phyloP scores from a whole-genome alignment of 2,888 invertebrate genomes.

The Sialis fuliginosa region DNA sequence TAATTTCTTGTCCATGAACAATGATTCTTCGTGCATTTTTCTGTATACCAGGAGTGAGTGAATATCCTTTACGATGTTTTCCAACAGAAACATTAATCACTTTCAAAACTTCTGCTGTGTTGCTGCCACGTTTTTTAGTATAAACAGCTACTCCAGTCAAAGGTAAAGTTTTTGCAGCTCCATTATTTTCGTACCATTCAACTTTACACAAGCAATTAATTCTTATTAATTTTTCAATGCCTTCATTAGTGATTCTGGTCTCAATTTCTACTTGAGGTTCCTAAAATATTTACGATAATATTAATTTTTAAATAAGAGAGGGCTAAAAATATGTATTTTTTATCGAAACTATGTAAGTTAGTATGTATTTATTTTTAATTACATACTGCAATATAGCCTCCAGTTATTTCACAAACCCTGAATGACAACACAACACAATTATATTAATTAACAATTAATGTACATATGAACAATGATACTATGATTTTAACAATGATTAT shows the following conservation, averaged over 20 bases:
- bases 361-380: too few species aligned
- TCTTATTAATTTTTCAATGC: constrained; percentile 40
- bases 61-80: constrained; percentile 30
- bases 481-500: too few species aligned
- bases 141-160: constrained; percentile 39
- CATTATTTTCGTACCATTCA: constrained; percentile 47
- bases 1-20: constrained; percentile 39
- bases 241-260: constrained; percentile 21
- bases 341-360: background rate
- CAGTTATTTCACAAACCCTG: too few species aligned
- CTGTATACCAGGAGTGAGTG: constrained; percentile 44
- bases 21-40: constrained; percentile 41
- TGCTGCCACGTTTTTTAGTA: constrained; percentile 28
- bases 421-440: too few species aligned
- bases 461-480: too few species aligned
- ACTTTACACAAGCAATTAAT: constrained; percentile 45
- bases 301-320: background rate
- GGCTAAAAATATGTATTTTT: background rate
- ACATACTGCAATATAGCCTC: too few species aligned
- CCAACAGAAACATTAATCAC: constrained; percentile 39
- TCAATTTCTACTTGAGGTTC: constrained; percentile 30
- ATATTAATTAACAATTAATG: too few species aligned
- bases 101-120: constrained; percentile 32
- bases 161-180: constrained; percentile 37
- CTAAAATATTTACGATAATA: constrained; percentile 16